Evolutionary conservation across 2,888 invertebrate genomes (phyloP).

Genomic region (Cryptus viduatorius): DNA sequence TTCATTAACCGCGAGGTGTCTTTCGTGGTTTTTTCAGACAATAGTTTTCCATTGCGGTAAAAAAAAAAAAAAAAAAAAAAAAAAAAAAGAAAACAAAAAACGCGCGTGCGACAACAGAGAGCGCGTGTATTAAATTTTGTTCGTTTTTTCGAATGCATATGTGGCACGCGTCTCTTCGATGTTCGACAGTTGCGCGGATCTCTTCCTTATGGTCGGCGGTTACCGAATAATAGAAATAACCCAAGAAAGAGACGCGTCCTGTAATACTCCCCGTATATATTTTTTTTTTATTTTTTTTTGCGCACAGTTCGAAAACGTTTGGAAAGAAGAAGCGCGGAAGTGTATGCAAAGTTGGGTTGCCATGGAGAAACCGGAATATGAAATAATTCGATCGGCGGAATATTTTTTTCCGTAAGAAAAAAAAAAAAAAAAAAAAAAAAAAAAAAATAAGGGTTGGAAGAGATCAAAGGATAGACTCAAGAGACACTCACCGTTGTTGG

Average conservation of each 20-base stretch:
- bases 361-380: not conserved
- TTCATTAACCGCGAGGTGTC: conserved; percentile 72
- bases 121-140: not conserved
- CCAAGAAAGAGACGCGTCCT: not conserved
- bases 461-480: conserved; percentile 8
- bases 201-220: conserved; percentile 25
- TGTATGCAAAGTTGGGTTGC: not conserved
- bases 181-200: conserved; percentile 16
- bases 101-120: not conserved
- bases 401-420: not conserved
- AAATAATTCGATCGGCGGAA: no score
- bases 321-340: not conserved
- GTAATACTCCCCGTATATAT: not conserved
- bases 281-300: not conserved
- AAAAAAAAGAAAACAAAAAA: no score
- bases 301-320: not conserved
- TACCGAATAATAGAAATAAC: conserved; percentile 8
- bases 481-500: conserved; percentile 80
- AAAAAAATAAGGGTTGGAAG: conserved; percentile 16
- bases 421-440: not conserved
- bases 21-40: not conserved
- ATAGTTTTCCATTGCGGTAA: not conserved
- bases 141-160: not conserved
- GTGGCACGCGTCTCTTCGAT: conserved; percentile 11
- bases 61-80: not conserved